Base-by-base conservation (phyloP, 2,797 vertebrate species). In the Phoeniculus purpureus region DNA sequence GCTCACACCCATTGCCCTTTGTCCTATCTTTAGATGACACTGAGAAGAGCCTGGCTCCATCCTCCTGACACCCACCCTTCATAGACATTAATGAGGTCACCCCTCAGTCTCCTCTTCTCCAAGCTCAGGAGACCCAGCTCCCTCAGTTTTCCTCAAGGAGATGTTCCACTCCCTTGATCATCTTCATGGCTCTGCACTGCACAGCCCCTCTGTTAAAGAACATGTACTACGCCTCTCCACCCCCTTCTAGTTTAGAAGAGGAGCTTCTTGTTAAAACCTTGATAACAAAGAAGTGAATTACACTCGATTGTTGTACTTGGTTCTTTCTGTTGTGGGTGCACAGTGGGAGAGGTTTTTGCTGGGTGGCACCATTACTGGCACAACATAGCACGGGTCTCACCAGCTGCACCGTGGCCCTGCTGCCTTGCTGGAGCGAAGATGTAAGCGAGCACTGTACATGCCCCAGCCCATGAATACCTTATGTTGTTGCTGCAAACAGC, bases 311-410 rank as follows among this genome's bases (percentile, higher is more conserved):
- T 94, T 94, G 71, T 29, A 45, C 26, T 78, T 6, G 15, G 27
- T 45, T 55, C 15, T 59, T 91, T 83, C 90, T 75, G 59, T 34
- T 60, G 61, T 45, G 59, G 62, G 47, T 93, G 55, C 37, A 81
- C 72, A 92, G 92, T 65, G 94, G 59, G 66, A 84, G 66, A 92
- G 43, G 65, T 23, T 91, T 77, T 87, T 93, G 27, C 85, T 65
- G 85, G 23, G 45, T 65, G 74, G 66, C 83, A 95, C 85, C 95
- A 96, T 96, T 92, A 93, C 78, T 94, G 94, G 85, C 72, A 85
- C 76, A 72, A 94, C 62, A 51, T 77, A 84, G 90, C 92, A 87
- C 73, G 75, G 90, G 87, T 73, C 43, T 16, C 32, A 73, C 62
- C 73, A 93, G 89, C 93, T 93, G 75, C 85, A 85, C 61, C 13